Base-by-base conservation (phyloP, 1,140 invertebrate species). In the Drosophila takahashii region DNA sequence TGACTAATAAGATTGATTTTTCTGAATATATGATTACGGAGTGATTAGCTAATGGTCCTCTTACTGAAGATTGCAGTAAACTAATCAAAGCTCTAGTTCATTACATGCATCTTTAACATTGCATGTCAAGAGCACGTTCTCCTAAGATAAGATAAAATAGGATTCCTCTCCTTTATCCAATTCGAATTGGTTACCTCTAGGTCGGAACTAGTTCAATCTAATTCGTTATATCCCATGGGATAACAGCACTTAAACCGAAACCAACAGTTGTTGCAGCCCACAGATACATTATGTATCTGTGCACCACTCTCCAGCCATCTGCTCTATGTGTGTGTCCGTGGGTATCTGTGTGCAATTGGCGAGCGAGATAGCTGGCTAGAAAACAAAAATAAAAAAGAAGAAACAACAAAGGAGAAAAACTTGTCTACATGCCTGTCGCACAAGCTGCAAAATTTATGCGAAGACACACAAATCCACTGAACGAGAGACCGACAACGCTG, bases 401-500 rank as follows among this genome's bases (percentile, higher is more conserved):
- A 58, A 60, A 47, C 67, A 53, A 69, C 50, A 32, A 67, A 41
- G 37, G 50, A 70, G 50, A 77, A 89, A 83, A 89, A 90, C 84
- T 80, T 87, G 84, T 87, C 79, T 89, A 80, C 84, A 84, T 60
- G 79, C 58, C 78, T 86, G 74, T 86, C 83, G 71, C 75, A 87
- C 84, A 84, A 84, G 84, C 85, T 83, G 81, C 83, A 90, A 87
- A 91, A 91, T 89, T 91, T 91, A 91, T 91, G 89, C 89, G 83
- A 91, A 91, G 89, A 76, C 89, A 91, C 89, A 91, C 83, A 91
- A 91, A 91, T 91, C 89, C 84, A 91, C 74, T 91, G 89, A 91
- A 91, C 89, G 89, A 89, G 77, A 83, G 79, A 89, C 84, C 83
- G 79, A 86, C 79, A 76, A 62, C 79, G 60, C 76, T 64, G 75